A percentile compares a stretch with the other conserved stretches of the same genome.
phyloP scores from a whole-genome alignment of 2,888 invertebrate genomes.

The Trachelus stipa region DNA sequence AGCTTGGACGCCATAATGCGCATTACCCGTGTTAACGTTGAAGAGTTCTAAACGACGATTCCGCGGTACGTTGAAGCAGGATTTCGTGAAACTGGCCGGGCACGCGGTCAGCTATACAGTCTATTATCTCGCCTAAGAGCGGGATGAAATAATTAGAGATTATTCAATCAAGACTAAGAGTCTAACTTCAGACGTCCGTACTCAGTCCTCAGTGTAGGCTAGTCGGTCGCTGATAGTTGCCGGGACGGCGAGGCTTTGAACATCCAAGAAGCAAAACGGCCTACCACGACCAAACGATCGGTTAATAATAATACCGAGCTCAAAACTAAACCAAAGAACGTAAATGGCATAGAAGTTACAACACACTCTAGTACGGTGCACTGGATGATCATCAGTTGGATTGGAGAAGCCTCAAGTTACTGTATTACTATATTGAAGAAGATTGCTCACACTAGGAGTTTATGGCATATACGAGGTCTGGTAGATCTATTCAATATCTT shows the following conservation, averaged over 20 bases:
- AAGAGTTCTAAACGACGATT: neutral
- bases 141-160: conserved; percentile 55
- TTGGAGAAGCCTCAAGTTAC: neutral
- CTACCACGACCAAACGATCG: neutral
- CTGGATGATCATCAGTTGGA: neutral
- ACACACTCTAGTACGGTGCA: neutral
- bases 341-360: neutral
- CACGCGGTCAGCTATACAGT: conserved; percentile 25
- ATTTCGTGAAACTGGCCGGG: conserved; percentile 18
- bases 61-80: neutral
- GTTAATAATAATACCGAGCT: neutral
- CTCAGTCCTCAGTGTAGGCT: conserved; percentile 67
- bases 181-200: conserved; percentile 59
- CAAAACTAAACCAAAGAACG: neutral
- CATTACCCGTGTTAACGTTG: conserved; percentile 20
- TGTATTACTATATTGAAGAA: neutral
- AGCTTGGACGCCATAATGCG: conserved; percentile 16
- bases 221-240: conserved; percentile 61
- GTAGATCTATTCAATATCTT: neutral
- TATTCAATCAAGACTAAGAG: conserved; percentile 45
- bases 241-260: conserved; percentile 7
- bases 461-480: neutral
- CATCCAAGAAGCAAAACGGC: neutral
- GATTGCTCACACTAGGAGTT: neutral
- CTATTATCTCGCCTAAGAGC: conserved; percentile 29